Base-by-base conservation (phyloP, 2,113 vertebrate species). In the Excalfactoria chinensis region DNA sequence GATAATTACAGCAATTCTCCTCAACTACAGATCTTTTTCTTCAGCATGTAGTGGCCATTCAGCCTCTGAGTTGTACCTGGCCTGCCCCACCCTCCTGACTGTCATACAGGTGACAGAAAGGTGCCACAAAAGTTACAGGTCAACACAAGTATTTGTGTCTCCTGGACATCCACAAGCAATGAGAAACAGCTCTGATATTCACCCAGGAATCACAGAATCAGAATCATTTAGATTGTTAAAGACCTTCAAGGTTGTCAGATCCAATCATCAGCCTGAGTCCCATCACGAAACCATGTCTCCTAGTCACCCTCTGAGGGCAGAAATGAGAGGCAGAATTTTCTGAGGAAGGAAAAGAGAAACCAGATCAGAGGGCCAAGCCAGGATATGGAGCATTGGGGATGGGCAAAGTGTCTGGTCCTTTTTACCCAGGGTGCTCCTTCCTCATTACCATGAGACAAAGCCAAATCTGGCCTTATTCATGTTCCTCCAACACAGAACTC, bases 401-500 rank as follows among this genome's bases (percentile, higher is more conserved):
- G 49, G 19, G 25, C 34, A 84, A 32, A 0, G 0, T 7, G 48
- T 13, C 34, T 16, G 6, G 14, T 77, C 8, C 19, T 68, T 15
- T 43, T 49, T 4, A 1, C 16, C 16, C 37, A 35, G 1, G 0
- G 11, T 60, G 30, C 35, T 72, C n/a, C 62, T 69, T 58, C 53
- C 21, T 51, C 43, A 44, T 48, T 8, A 63, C 11, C 8, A n/a
- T 43, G 12, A 20, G 11, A 4, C 19, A 70, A 49, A 81, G 55
- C 11, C 49, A 37, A 74, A 35, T 16, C 86, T 78, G 7, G 7
- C 5, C 11, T 3, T 6, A 11, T 35, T 84, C 17, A 30, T 26
- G 2, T 28, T 41, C 23, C 34, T 67, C 11, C 43, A 43, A 2
- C 8, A 3, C 0, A 37, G 49, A 23, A 70, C 8, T 63, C 1